Percentiles rank a stretch among this genome's conserved stretches.
Conservation (phyloP, 1,140 invertebrate genomes). For the Gryllus bimaculatus region DNA sequence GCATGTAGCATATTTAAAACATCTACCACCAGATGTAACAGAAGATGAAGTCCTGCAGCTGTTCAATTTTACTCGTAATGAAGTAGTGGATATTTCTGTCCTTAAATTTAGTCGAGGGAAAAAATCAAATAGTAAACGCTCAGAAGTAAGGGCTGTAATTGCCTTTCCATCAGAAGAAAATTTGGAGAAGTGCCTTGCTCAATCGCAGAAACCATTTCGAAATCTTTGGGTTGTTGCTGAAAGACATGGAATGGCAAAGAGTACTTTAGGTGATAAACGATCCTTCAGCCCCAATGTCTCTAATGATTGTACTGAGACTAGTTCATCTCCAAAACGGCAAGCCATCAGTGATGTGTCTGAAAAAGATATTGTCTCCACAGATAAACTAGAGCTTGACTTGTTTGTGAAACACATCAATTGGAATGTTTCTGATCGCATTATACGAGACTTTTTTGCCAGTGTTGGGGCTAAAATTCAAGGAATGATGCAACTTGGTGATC, state of each 20-base stretch:
- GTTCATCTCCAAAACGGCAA: neutral
- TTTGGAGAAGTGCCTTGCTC: neutral
- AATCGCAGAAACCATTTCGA: neutral
- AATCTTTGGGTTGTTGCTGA: neutral
- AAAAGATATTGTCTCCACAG: neutral
- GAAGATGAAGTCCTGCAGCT: neutral
- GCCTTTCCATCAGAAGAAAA: neutral
- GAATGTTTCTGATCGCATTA: neutral
- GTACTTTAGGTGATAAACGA: neutral
- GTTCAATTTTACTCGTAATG: neutral
- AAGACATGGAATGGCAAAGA: neutral
- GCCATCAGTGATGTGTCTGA: neutral
- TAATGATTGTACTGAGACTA: neutral
- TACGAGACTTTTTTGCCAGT: neutral
- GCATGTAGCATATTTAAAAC: neutral
- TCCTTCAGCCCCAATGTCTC: neutral
- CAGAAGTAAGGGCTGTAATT: neutral
- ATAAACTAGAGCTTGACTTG: neutral
- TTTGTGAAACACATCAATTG: neutral
- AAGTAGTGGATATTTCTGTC: neutral
- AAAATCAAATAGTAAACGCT: neutral
- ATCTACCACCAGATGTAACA: neutral
- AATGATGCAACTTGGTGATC: neutral
- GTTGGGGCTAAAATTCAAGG: neutral
- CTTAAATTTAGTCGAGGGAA: neutral